Conservation (phyloP, 2,113 vertebrate genomes). For the Paraplagusia blochii region DNA sequence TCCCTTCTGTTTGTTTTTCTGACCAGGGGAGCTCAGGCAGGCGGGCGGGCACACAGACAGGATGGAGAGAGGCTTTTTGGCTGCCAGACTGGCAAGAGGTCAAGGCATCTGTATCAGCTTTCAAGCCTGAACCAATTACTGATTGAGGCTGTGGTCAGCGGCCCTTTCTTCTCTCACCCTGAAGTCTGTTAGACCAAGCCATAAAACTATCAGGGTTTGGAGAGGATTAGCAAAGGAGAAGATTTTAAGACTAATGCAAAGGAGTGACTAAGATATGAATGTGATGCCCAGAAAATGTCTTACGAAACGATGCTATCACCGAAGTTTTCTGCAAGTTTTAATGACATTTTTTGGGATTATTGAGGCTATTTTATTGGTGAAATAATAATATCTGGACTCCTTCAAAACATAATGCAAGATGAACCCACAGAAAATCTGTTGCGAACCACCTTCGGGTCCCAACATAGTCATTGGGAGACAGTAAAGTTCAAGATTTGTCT, state of each 20-base stretch:
- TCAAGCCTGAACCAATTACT: slow-evolving; percentile 68
- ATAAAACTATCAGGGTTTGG: slow-evolving; percentile 67
- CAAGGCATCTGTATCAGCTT: slow-evolving; percentile 53
- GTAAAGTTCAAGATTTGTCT: no score
- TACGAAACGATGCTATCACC: no score
- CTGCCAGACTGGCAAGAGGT: slow-evolving; percentile 55
- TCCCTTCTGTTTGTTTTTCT: slow-evolving; percentile 66
- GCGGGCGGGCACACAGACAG: slow-evolving; percentile 36
- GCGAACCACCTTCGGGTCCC: no score
- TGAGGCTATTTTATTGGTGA: no score
- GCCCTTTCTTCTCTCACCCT: slow-evolving; percentile 58
- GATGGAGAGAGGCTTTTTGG: slow-evolving; percentile 45
- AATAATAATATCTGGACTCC: no score
- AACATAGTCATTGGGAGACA: no score
- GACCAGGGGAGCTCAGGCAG: slow-evolving; percentile 49
- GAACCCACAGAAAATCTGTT: no score
- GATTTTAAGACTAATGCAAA: slow-evolving; percentile 18
- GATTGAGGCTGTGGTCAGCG: slow-evolving; percentile 61
- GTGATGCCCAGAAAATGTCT: not conserved
- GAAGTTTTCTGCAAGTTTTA: no score
- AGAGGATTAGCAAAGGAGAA: slow-evolving; percentile 55
- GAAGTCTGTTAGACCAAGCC: slow-evolving; percentile 59
- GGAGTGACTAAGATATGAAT: slow-evolving; percentile 1
- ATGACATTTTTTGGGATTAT: no score
- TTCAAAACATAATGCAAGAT: no score